Base-by-base conservation (phyloP, 1,140 invertebrate genomes). In the Saccostrea echinata region DNA sequence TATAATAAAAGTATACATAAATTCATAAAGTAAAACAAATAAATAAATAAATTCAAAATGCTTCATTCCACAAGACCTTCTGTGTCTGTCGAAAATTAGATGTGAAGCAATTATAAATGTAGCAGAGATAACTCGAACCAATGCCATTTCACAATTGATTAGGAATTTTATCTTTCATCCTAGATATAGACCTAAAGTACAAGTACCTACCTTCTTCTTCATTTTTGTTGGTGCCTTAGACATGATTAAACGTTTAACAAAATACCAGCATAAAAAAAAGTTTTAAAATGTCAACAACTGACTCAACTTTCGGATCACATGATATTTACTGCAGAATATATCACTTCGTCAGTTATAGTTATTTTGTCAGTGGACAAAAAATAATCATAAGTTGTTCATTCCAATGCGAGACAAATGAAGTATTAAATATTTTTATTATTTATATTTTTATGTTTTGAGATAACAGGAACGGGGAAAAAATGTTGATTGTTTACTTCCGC, bases 161-260 rank as follows among this genome's bases (percentile, higher is more conserved):
- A 43, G 43, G 43, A 43, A 4, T 43, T 8, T 43, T 1, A 3
- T 8, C 1, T 43, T 43, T 43, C 9, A 43, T 43, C 6, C 43
- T 43, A 8, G 4, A 43, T 43, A 43, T 9, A 43, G 9, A 43
- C 6, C 9, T 43, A 8, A 43, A 43, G 43, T 51, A 57, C 43
- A 84, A n/a, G 27, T 16, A 84, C 11, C 24, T 57, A 84, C 83
- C 83, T 84, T 84, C 24, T 84, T 84, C 53, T 84, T 84, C 83
- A 84, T 84, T 55, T 84, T 84, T 57, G 83, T 30, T 12, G 83
- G 83, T 30, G 83, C 55, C 21, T 84, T 84, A 24, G 83, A 84
- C 83, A 84, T 84, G 55, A 2, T 61, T 61, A 21, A 84, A 84
- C 13, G 18, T 83, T n/a, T 83, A 24, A 21, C n/a, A 6, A 24